Conservation (phyloP, 2,113 vertebrate species). For the Microcebus griseorufus region DNA sequence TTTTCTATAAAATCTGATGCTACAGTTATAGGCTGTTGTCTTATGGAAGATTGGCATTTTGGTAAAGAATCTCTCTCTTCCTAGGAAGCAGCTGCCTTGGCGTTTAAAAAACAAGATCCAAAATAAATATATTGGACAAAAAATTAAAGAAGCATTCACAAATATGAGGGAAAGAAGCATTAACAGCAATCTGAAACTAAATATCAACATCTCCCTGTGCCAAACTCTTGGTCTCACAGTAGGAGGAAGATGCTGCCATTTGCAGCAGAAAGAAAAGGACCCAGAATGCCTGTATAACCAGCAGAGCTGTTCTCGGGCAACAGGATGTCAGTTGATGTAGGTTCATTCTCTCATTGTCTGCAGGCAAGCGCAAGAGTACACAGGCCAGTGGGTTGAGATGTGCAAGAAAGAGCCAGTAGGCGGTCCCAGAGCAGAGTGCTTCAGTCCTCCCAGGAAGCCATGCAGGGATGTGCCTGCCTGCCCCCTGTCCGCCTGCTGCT, state of each 20-base stretch:
- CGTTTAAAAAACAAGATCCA: conserved; percentile 48
- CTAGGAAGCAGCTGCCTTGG: conserved; percentile 21
- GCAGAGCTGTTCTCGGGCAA: background rate
- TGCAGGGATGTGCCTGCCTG: fast-evolving
- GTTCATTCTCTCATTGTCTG: background rate
- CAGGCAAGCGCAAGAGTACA: background rate
- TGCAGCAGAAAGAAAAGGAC: background rate
- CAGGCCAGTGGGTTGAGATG: background rate
- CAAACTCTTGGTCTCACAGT: background rate
- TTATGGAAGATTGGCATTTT: conserved; percentile 45
- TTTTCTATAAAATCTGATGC: conserved; percentile 35
- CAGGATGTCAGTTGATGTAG: background rate
- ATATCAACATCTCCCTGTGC: background rate
- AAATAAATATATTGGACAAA: conserved; percentile 31
- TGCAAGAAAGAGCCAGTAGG: background rate
- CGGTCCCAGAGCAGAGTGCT: background rate
- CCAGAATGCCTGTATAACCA: background rate
- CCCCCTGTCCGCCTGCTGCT: background rate
- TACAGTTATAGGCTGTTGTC: conserved; percentile 21
- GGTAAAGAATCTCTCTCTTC: conserved; percentile 44
- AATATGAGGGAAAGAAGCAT: background rate
- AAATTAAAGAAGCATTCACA: conserved; percentile 28
- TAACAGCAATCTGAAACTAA: background rate
- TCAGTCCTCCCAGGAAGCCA: background rate
- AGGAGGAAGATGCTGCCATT: background rate